phyloP scores from a whole-genome alignment of 2,113 vertebrate species.

The Orientallactaga bullata region DNA sequence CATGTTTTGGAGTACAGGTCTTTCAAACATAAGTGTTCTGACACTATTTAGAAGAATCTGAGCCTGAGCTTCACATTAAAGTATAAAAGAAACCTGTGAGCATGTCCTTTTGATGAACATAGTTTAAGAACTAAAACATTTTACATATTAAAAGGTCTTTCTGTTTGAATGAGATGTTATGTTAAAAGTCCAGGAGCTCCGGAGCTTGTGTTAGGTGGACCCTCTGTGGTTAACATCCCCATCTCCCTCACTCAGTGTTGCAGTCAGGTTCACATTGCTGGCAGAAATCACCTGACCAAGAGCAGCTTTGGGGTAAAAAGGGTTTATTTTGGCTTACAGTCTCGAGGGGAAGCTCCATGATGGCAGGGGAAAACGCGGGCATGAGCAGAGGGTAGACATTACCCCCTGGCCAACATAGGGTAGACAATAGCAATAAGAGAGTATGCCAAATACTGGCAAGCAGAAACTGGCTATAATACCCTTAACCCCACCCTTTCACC shows the following conservation, averaged over 20 bases:
- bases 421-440: too few species aligned
- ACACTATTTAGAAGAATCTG: not conserved
- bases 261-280: too few species aligned
- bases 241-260: not conserved
- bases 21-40: not conserved
- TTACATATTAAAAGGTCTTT: not conserved
- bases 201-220: not conserved
- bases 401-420: too few species aligned
- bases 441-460: too few species aligned
- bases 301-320: too few species aligned
- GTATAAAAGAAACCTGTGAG: not conserved
- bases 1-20: not conserved
- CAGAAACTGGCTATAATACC: too few species aligned
- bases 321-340: too few species aligned
- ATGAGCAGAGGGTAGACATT: too few species aligned
- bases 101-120: not conserved
- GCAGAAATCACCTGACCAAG: too few species aligned
- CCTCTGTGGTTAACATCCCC: not conserved
- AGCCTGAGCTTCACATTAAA: not conserved
- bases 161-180: not conserved
- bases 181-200: not conserved
- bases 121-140: slow-evolving; percentile 19
- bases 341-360: too few species aligned
- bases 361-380: too few species aligned
- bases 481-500: too few species aligned